Evolutionary conservation across 2,888 invertebrate genomes (phyloP).

Genomic region (Scaptomyza flava): DNA sequence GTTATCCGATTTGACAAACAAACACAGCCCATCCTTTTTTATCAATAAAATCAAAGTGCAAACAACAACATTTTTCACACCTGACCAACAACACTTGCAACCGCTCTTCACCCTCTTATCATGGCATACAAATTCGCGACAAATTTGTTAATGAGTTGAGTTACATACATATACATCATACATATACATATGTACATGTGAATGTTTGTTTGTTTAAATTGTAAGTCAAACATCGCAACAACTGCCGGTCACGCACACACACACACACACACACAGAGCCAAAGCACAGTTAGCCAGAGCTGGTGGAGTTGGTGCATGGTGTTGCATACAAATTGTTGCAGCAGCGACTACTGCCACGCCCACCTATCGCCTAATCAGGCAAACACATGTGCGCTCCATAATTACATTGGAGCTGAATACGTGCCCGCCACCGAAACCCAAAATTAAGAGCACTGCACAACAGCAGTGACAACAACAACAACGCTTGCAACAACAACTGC

Average conservation of each 20-base stretch:
- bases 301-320: constrained; percentile 15
- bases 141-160: constrained; percentile 73
- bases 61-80: constrained; percentile 62
- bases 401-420: constrained; percentile 70
- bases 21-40: neutral
- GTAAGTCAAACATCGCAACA: constrained; percentile 78
- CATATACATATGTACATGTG: neutral
- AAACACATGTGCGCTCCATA: constrained; percentile 77
- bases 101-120: constrained; percentile 5
- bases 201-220: constrained; percentile 51
- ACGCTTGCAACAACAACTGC: neutral
- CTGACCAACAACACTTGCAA: constrained; percentile 26
- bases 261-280: constrained; percentile 64
- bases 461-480: constrained; percentile 34
- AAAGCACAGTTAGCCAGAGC: constrained; percentile 10
- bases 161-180: neutral
- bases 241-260: constrained; percentile 72
- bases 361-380: constrained; percentile 74
- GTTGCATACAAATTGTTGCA: constrained; percentile 63
- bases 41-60: constrained; percentile 19
- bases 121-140: constrained; percentile 69
- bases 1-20: constrained; percentile 12
- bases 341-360: constrained; percentile 42
- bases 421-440: constrained; percentile 72
- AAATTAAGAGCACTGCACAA: constrained; percentile 71